A percentile compares a stretch with the other conserved stretches of the same genome.
phyloP scores from a whole-genome alignment of 2,888 invertebrate species.

The Platycnemis pennipes region DNA sequence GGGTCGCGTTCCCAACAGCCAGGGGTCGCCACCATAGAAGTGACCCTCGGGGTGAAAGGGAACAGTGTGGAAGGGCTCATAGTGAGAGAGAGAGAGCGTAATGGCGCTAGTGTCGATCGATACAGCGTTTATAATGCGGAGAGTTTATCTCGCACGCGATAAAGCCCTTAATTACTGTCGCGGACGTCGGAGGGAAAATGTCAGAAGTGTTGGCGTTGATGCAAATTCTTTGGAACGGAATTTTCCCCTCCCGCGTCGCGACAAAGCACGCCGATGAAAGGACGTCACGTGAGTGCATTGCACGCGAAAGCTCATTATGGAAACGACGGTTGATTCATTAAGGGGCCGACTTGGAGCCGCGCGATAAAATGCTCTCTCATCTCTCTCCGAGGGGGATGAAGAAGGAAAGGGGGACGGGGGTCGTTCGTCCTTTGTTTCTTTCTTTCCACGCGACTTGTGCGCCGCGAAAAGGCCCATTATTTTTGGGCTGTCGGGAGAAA shows the following conservation, averaged over 20 bases:
- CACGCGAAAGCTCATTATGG: not conserved
- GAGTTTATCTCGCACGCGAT: conserved; percentile 49
- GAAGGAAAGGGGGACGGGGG: not conserved
- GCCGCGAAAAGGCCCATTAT: not conserved
- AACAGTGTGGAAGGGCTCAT: not conserved
- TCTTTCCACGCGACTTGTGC: not conserved
- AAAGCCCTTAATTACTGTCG: conserved; percentile 49
- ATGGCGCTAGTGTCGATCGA: no score
- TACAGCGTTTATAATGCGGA: conserved; percentile 18
- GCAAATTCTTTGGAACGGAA: conserved; percentile 14
- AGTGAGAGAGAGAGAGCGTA: no score
- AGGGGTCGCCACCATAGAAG: no score
- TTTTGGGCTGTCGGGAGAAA: not conserved
- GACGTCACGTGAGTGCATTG: not conserved
- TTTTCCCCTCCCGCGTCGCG: not conserved
- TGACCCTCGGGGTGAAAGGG: not conserved
- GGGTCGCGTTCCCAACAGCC: no score
- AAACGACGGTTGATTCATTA: conserved; percentile 3
- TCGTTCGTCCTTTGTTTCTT: no score
- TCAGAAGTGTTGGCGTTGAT: not conserved
- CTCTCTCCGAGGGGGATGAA: not conserved
- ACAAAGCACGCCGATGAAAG: conserved; percentile 42
- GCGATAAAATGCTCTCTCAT: not conserved
- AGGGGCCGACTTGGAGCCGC: not conserved
- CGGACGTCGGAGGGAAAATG: not conserved